Conservation (phyloP, 2,113 vertebrate genomes). For the Nycticryphes semicollaris region DNA sequence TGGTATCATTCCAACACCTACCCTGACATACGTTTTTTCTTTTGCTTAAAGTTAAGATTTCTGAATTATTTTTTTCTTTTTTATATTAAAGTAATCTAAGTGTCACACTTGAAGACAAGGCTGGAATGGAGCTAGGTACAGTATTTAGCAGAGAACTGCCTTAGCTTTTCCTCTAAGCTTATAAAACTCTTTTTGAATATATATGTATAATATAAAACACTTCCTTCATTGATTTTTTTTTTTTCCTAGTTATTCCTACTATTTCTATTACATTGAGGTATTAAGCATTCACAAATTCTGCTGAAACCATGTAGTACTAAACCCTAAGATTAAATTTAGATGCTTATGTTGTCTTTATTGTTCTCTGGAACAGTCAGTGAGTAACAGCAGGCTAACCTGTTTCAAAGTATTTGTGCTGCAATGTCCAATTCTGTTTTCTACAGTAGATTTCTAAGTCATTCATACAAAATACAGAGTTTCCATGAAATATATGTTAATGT, state of each 20-base stretch:
- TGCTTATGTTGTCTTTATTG: not conserved
- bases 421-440: not conserved
- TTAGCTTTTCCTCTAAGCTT: not conserved
- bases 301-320: not conserved
- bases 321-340: not conserved
- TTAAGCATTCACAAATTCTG: not conserved
- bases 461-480: not conserved
- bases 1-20: not conserved
- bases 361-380: not conserved
- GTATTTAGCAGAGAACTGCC: not conserved
- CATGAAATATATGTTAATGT: not conserved
- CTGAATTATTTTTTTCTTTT: not conserved
- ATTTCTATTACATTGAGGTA: not conserved
- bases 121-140: not conserved
- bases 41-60: not conserved
- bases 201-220: not conserved
- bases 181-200: not conserved
- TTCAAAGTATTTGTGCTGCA: not conserved
- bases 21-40: not conserved
- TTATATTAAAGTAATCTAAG: not conserved
- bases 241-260: not conserved
- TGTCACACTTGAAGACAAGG: not conserved
- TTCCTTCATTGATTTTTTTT: not conserved
- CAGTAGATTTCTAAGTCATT: not conserved
- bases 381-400: not conserved